phyloP scores from a whole-genome alignment of 2,113 vertebrate species.

The Ceyx margarethae region DNA sequence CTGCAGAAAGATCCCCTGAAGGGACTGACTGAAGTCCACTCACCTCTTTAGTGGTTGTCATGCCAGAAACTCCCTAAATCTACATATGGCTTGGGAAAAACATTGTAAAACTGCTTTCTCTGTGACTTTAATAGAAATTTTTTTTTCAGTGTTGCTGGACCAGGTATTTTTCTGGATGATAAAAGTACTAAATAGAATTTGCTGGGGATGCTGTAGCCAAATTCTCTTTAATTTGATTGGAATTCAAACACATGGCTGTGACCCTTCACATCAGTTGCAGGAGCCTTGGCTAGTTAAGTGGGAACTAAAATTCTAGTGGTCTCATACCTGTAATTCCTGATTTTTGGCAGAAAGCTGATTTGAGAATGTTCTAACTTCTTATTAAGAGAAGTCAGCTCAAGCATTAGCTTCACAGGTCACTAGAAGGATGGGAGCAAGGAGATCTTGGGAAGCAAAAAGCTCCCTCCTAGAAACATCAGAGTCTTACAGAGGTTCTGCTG shows the following conservation, averaged over 20 bases:
- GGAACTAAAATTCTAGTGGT: background rate
- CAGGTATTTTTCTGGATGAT: background rate
- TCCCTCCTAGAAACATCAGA: background rate
- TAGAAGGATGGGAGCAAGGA: background rate
- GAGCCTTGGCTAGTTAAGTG: background rate
- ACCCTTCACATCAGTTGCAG: background rate
- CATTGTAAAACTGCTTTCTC: no score
- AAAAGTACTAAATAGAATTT: background rate
- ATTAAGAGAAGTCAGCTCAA: background rate
- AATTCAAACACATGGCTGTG: background rate
- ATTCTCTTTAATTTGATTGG: background rate
- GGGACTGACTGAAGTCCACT: accelerated
- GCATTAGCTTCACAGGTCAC: background rate
- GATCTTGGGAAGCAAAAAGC: background rate
- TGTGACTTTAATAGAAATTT: no score
- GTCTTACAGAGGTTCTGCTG: background rate
- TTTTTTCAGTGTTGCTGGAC: background rate
- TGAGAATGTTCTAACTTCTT: background rate
- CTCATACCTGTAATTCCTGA: background rate
- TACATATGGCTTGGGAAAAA: background rate
- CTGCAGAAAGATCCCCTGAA: background rate
- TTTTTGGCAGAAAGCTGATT: background rate
- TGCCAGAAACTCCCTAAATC: background rate
- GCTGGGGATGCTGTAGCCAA: background rate
- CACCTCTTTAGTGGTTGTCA: background rate